phyloP scores from a whole-genome alignment of 1,140 invertebrate genomes.

The Mamestra configurata region DNA sequence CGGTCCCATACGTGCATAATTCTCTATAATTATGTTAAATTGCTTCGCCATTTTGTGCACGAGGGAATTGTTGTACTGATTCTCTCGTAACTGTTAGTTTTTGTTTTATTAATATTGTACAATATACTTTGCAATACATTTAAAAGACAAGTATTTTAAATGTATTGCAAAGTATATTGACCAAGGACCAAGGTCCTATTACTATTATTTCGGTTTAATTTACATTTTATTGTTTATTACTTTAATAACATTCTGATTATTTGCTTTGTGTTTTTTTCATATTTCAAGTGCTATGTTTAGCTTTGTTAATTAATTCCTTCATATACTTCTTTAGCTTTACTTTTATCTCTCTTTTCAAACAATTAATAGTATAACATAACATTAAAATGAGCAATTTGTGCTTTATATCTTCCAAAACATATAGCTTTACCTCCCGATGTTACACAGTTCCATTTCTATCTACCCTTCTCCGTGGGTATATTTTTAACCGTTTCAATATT shows the following conservation, averaged over 20 bases:
- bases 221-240: neutral
- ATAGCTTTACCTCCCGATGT: neutral
- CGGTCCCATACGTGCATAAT: slow-evolving; percentile 9
- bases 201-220: neutral
- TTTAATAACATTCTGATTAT: neutral
- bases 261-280: too few relatives aligned
- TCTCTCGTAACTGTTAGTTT: slow-evolving; percentile 1
- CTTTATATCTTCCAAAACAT: neutral
- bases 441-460: slow-evolving; percentile 9
- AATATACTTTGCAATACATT: too few relatives aligned
- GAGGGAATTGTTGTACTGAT: slow-evolving; percentile 11
- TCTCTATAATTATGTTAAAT: slow-evolving; percentile 17
- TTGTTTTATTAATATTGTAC: neutral
- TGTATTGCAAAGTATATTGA: too few relatives aligned
- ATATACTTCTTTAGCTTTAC: too few relatives aligned
- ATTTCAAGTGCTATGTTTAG: too few relatives aligned
- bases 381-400: neutral
- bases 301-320: too few relatives aligned
- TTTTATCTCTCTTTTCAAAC: too few relatives aligned
- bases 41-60: slow-evolving; percentile 7
- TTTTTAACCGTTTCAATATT: slow-evolving; percentile 39
- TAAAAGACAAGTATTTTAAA: too few relatives aligned
- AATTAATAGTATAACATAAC: too few relatives aligned
- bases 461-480: neutral
- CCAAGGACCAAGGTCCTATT: too few relatives aligned